Evolutionary conservation across 2,888 invertebrate species (phyloP).

Genomic region (Cancer borealis): DNA sequence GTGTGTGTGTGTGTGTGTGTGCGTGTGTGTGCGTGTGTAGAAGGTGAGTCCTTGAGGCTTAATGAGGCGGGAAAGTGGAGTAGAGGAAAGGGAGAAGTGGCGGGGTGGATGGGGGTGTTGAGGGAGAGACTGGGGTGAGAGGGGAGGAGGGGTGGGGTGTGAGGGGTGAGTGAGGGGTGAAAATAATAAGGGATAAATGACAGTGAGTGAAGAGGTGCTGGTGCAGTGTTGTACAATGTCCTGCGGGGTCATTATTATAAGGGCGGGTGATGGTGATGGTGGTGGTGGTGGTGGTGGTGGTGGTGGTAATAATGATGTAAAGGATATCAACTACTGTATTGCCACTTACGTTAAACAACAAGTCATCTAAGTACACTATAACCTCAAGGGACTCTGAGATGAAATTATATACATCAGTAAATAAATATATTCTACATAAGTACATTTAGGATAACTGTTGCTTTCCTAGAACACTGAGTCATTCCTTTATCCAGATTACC

Average conservation of each 20-base stretch:
- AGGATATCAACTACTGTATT: too few relatives aligned
- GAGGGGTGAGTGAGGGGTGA: background rate
- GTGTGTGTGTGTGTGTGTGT: slow-evolving; percentile 37
- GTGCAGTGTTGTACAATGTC: background rate
- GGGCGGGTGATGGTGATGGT: background rate
- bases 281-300: background rate
- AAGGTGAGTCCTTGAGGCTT: background rate
- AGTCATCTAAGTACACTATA: too few relatives aligned
- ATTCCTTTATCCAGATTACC: background rate
- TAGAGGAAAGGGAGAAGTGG: background rate
- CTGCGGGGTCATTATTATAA: background rate
- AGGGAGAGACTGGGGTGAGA: background rate
- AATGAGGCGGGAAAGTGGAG: slow-evolving; percentile 29
- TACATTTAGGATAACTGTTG: too few relatives aligned
- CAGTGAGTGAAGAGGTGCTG: slow-evolving; percentile 16
- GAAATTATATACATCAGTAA: too few relatives aligned
- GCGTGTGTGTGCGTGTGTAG: background rate
- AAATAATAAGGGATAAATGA: slow-evolving; percentile 33
- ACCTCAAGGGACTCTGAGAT: too few relatives aligned
- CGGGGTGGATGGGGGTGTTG: background rate
- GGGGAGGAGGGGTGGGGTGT: background rate
- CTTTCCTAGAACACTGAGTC: background rate
- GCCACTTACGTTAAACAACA: too few relatives aligned
- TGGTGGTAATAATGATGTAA: too few relatives aligned
- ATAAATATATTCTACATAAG: too few relatives aligned